A percentile compares a stretch with the other conserved stretches of the same genome.
phyloP scores from a whole-genome alignment of 2,113 vertebrate genomes.

The Tapirus terrestris region DNA sequence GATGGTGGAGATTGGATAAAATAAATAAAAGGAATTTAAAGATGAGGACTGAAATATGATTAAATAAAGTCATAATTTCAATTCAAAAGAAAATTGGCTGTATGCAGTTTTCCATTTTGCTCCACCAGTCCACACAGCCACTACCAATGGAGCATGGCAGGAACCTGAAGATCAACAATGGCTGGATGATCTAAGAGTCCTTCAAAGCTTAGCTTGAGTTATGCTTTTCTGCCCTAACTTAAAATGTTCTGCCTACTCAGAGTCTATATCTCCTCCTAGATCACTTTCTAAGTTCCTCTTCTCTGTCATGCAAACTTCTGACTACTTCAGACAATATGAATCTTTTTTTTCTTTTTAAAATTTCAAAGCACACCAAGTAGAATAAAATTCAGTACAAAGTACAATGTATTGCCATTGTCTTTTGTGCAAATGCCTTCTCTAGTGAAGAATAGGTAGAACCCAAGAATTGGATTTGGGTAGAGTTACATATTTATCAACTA shows the following conservation, averaged over 20 bases:
- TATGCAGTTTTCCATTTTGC: not conserved
- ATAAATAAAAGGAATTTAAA: not conserved
- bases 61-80: not conserved
- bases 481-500: not conserved
- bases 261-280: not conserved
- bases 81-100: not conserved
- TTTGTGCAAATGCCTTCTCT: not conserved
- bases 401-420: not conserved
- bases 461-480: not conserved
- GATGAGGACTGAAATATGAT: not conserved
- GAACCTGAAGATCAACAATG: not conserved
- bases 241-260: not conserved
- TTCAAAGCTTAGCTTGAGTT: not conserved
- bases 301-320: not conserved
- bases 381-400: not conserved
- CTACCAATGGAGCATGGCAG: fast-evolving
- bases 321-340: not conserved
- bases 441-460: not conserved
- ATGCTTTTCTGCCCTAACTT: not conserved
- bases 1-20: not conserved
- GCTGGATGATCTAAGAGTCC: not conserved
- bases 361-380: not conserved
- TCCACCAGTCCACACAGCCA: fast-evolving
- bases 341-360: not conserved
- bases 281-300: not conserved